phyloP scores from a whole-genome alignment of 92 coral and sea anemone species.

The Paragorgia papillata region DNA sequence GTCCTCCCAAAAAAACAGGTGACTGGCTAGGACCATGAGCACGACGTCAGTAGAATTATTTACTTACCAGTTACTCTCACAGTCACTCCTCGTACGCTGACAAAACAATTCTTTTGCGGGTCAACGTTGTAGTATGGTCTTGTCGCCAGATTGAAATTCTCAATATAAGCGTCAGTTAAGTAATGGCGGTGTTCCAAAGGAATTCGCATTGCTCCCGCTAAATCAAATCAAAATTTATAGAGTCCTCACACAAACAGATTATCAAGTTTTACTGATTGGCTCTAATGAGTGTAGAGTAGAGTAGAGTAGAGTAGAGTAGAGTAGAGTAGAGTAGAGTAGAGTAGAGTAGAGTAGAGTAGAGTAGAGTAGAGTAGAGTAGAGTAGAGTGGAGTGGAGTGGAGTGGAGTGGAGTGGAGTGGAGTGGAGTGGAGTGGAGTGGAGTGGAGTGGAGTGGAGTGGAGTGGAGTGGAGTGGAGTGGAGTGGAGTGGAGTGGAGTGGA shows the following conservation, averaged over 20 bases:
- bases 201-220: slow-evolving; percentile 40
- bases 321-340: too few relatives aligned
- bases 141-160: slow-evolving; percentile 3
- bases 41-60: not conserved
- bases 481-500: too few relatives aligned
- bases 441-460: too few relatives aligned
- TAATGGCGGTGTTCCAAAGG: slow-evolving; percentile 34
- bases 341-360: too few relatives aligned
- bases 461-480: too few relatives aligned
- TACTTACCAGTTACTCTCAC: slow-evolving; percentile 24
- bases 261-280: not conserved
- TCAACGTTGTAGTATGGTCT: slow-evolving; percentile 25
- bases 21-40: too few relatives aligned
- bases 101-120: slow-evolving; percentile 23
- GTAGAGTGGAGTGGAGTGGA: too few relatives aligned
- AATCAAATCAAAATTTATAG: not conserved
- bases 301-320: too few relatives aligned
- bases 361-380: too few relatives aligned
- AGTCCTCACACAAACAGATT: not conserved
- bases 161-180: slow-evolving; percentile 28
- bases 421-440: too few relatives aligned
- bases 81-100: slow-evolving; percentile 11
- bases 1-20: too few relatives aligned
- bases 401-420: too few relatives aligned
- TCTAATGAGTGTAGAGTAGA: not conserved